phyloP scores from a whole-genome alignment of 2,113 vertebrate genomes.

The Chaetodon trifascialis region DNA sequence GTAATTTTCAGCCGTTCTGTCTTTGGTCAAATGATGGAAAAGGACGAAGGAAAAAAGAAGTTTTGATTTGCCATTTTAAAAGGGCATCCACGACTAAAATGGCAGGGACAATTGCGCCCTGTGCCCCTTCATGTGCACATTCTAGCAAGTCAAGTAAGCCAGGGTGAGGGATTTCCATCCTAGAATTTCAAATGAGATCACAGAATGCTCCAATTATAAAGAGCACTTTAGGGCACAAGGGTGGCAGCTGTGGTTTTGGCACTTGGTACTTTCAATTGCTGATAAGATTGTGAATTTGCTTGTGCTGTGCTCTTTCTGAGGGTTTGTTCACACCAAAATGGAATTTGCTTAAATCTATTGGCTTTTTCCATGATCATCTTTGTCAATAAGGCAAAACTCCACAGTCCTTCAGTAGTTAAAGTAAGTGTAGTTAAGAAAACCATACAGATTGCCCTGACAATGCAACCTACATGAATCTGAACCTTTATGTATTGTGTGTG shows the following conservation, averaged over 20 bases:
- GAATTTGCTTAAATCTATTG: slow-evolving; percentile 23
- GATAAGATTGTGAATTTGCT: slow-evolving; percentile 38
- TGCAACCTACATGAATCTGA: background rate
- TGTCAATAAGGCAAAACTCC: slow-evolving; percentile 16
- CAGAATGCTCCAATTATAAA: slow-evolving; percentile 49
- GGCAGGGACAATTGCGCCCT: slow-evolving; percentile 37
- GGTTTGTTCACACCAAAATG: slow-evolving; percentile 6
- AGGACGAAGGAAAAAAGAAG: background rate
- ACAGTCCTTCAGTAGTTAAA: background rate
- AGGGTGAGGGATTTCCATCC: slow-evolving; percentile 30
- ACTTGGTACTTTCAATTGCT: slow-evolving; percentile 8
- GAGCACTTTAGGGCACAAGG: slow-evolving; percentile 27
- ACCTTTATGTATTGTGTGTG: background rate
- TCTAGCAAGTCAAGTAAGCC: slow-evolving; percentile 35
- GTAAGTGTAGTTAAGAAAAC: background rate
- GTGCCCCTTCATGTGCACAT: slow-evolving; percentile 34
- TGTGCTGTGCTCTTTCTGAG: slow-evolving; percentile 9
- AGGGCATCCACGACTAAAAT: slow-evolving; percentile 44
- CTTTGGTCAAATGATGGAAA: slow-evolving; percentile 5
- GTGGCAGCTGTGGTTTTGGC: slow-evolving; percentile 8
- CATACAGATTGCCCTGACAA: background rate
- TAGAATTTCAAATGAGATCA: slow-evolving; percentile 51
- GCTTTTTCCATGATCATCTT: slow-evolving; percentile 21
- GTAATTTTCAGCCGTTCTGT: background rate
- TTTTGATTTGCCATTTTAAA: slow-evolving; percentile 64